These are phyloP conservation scores for Copidosoma floridanum DNA, from an alignment of 1,140 invertebrate genomes.

Conservation along the genomic window DNA sequence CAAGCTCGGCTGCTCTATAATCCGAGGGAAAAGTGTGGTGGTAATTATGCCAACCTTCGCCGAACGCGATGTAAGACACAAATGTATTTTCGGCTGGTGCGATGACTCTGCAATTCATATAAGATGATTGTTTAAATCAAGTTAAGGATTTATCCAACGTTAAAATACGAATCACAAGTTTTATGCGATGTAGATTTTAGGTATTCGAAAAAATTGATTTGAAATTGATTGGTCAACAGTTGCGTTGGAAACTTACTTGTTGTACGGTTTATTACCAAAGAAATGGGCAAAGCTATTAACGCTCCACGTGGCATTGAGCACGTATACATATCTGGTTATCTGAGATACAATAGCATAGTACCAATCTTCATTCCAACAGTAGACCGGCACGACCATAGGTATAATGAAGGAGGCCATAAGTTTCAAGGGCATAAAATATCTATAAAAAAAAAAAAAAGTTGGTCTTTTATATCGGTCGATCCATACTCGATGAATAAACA, in stretches of 20 bases:
- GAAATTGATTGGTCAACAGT: not conserved
- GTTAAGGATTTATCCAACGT: no score
- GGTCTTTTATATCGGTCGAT: not conserved
- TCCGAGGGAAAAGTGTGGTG: conserved; percentile 91
- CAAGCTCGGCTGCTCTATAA: conserved; percentile 67
- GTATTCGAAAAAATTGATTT: not conserved
- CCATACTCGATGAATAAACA: no score
- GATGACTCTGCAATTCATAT: conserved; percentile 23
- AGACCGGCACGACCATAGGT: conserved; percentile 70
- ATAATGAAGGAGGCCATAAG: conserved; percentile 69
- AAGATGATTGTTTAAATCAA: conserved; percentile 1
- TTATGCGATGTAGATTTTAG: no score
- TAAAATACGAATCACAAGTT: no score
- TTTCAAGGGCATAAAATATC: conserved; percentile 71
- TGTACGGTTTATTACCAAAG: conserved; percentile 71
- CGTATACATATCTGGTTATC: conserved; percentile 61
- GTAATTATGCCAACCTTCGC: conserved; percentile 88
- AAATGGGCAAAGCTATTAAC: conserved; percentile 77
- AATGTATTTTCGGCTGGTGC: conserved; percentile 29
- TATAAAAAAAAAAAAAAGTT: conserved; percentile 37
- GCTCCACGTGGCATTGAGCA: conserved; percentile 71
- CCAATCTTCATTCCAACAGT: conserved; percentile 61
- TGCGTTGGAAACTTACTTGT: conserved; percentile 58
- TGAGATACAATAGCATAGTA: conserved; percentile 58
- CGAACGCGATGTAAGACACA: conserved; percentile 36